Conservation (phyloP, 1,140 invertebrate species). For the Drosophila prosaltans region DNA sequence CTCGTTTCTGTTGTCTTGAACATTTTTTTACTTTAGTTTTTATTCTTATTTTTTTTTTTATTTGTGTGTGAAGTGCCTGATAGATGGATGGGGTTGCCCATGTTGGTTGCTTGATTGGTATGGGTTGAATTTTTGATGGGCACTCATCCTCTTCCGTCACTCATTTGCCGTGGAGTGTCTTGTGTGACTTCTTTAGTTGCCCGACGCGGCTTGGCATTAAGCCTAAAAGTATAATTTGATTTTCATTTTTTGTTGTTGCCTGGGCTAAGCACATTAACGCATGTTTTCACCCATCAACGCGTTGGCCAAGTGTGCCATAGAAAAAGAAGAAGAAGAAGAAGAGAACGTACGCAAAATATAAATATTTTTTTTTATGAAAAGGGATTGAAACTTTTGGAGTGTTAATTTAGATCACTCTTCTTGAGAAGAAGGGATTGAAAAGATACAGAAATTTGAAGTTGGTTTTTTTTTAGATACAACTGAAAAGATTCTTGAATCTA, state of each 20-base stretch:
- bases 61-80: constrained; percentile 53
- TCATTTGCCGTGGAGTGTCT: constrained; percentile 28
- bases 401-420: not conserved
- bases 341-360: constrained; percentile 13
- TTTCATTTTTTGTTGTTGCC: constrained; percentile 44
- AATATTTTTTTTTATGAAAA: constrained; percentile 21
- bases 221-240: constrained; percentile 73
- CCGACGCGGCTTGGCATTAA: constrained; percentile 35
- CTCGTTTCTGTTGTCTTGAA: constrained; percentile 62
- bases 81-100: constrained; percentile 30
- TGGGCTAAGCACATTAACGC: constrained; percentile 67
- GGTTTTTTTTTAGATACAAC: too few species aligned
- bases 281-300: constrained; percentile 75
- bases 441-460: too few species aligned
- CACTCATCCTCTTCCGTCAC: constrained; percentile 15
- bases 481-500: too few species aligned
- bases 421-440: too few species aligned
- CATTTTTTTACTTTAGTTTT: constrained; percentile 38
- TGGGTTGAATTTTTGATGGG: constrained; percentile 4
- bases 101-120: constrained; percentile 25
- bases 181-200: constrained; percentile 46
- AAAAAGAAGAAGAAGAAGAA: not conserved
- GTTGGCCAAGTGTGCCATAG: constrained; percentile 59
- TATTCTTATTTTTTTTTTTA: constrained; percentile 7
- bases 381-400: not conserved